Base-by-base conservation (phyloP, 2,113 vertebrate species). In the Hippopotamus amphibius region DNA sequence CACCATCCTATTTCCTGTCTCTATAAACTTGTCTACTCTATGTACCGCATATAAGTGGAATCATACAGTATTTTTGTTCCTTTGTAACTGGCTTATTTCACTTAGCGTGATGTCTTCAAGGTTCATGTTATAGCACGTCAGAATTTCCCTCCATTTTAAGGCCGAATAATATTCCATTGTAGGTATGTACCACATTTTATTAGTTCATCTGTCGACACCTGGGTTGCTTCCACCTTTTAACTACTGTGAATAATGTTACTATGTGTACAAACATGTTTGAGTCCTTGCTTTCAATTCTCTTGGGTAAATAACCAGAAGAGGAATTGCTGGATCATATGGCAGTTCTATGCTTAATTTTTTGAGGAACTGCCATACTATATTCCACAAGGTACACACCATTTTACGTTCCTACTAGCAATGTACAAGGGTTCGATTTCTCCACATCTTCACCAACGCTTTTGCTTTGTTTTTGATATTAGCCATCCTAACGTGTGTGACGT, bases 1-100 rank as follows among this genome's bases (percentile, higher is more conserved):
- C 46, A 89, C 33, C 55, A 63, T 17, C 24, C 19, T 80, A 63
- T 17, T 69, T 79, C 76, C 85, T 88, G 46, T 90, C 46, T n/a
- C 74, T 19, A 16, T 61, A 41, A 63, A 66, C 30, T 33, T 59
- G 41, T 88, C 63, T 57, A 48, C 4, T 93, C 12, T 43, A 72
- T 16, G 68, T 63, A 66, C 7, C 2, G 63, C 17, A 6, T 63
- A n/a, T 71, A 48, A 92, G 50, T 71, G 26, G 19, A 93, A 72
- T 86, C 16, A 83, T 30, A 53, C 0, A 89, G 10, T 53, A 76
- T 17, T 59, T 17, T 59, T 92, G 66, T 53, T 48, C 21, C 94
- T 88, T 33, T 81, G 63, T 80, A 50, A 90, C 41, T 55, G 30
- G 37, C 37, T 88, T 90, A 94, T 90, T 61, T 95, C 55, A 93